phyloP scores from a whole-genome alignment of 2,797 vertebrate genomes.

The Sebastes nivosus region DNA sequence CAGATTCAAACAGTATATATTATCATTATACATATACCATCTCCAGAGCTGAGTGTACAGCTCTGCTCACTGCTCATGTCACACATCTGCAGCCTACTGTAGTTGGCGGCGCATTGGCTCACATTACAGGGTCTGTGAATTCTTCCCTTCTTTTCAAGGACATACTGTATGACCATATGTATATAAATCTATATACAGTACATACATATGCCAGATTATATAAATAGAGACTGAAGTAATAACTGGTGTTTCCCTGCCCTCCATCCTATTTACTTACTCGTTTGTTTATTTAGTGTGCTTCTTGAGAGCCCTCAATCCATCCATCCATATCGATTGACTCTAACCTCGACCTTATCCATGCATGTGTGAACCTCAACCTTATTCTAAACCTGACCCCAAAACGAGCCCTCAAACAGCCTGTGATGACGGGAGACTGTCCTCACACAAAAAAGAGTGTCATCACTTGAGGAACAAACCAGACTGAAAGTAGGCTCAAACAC shows the following conservation, averaged over 20 bases:
- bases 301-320: neutral
- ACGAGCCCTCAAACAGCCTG: neutral
- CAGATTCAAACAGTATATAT: neutral
- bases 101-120: neutral
- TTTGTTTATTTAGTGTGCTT: no score
- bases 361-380: neutral
- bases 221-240: no score
- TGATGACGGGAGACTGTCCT: no score
- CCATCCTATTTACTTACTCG: no score
- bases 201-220: no score
- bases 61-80: neutral
- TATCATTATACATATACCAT: no score
- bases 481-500: neutral
- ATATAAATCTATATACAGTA: no score
- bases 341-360: neutral
- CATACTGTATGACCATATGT: neutral
- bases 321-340: neutral
- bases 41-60: no score
- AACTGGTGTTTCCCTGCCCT: no score
- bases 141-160: neutral
- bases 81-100: neutral
- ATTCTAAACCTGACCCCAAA: neutral
- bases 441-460: neutral
- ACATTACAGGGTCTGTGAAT: neutral
- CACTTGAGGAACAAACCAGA: neutral